These are phyloP conservation scores for Cydia amplana DNA, from an alignment of 1,140 invertebrate species.

Conservation along the genomic window DNA sequence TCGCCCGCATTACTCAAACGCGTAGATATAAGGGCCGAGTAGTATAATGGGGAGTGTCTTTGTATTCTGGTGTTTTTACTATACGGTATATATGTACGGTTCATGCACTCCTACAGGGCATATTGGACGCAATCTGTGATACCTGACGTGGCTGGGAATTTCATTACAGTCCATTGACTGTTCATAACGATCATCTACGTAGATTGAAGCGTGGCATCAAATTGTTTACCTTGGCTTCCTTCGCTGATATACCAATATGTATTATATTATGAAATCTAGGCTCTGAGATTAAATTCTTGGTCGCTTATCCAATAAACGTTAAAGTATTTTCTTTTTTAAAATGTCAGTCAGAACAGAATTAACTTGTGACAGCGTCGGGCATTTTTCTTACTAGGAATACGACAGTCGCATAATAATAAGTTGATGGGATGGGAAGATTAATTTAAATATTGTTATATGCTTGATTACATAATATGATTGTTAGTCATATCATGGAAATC, in stretches of 20 bases:
- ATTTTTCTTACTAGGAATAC: background rate
- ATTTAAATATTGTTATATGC: background rate
- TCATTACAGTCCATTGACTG: slow-evolving; percentile 67
- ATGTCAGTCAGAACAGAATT: background rate
- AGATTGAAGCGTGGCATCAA: slow-evolving; percentile 46
- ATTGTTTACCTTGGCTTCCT: slow-evolving; percentile 40
- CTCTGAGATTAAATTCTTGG: slow-evolving; percentile 5
- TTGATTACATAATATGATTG: no score
- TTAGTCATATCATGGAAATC: no score
- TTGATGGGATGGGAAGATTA: background rate
- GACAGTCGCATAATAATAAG: slow-evolving; percentile 7
- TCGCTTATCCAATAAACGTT: background rate
- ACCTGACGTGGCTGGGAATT: slow-evolving; percentile 67
- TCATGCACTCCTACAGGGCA: slow-evolving; percentile 59
- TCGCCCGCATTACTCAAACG: background rate
- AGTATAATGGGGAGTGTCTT: background rate
- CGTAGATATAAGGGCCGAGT: background rate
- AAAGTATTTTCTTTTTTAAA: background rate
- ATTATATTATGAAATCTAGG: slow-evolving; percentile 28
- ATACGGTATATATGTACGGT: slow-evolving; percentile 45
- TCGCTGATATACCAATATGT: background rate
- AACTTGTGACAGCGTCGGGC: background rate
- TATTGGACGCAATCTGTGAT: slow-evolving; percentile 72
- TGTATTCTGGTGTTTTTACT: slow-evolving; percentile 43
- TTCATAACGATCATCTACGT: slow-evolving; percentile 49